Evolutionary conservation across 1,140 invertebrate species (phyloP), one percentile per base, ranked within the genome.

Genomic region (Plodia interpunctella): DNA sequence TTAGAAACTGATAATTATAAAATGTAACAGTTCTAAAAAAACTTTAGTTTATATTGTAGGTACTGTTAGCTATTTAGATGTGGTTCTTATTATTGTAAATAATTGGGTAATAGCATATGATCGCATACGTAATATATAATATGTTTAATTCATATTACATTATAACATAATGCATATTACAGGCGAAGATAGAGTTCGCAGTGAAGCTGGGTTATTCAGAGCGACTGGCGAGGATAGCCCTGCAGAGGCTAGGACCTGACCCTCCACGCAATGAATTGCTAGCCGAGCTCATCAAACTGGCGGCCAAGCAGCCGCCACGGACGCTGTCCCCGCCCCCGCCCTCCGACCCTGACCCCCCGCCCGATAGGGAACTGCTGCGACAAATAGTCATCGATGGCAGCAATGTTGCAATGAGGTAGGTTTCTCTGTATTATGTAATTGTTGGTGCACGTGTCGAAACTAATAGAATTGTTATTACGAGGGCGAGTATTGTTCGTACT

Each of bases 351-450:
- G 80, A 83, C 13, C 76, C 71, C 5, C 65, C 74, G 2, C 68
- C 74, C 3, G 78, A 84, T 17, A 62, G 82, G n/a, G 77, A 87
- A n/a, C 77, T 81, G 10, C 86, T 98, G 20, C 90, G 97, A 49
- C 95, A 95, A 30, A 95, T 99, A 63, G 97, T 99, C 38, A 97
- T 99, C 57, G 98, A 99, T 91, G 98, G 98, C 62, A 98, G 97
- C 82, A 99, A 99, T 89, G 97, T 99, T 21, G 98, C 98, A 18
- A 98, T 99, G 96, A 97, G 94, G 96, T 97, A 91, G 90, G 38
- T 44, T 44, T 4, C 13, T 0, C 15, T 10, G 15, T 44, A 0
- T 44, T 44, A 44, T 44, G 38, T 44, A n/a, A 44, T 44, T 44
- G 13, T 13, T 10, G 32, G 13, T 10, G 32, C 32, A 35, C 32